Percentiles rank a stretch among this genome's conserved stretches.
Evolutionary conservation across 2,888 invertebrate genomes (phyloP).

Genomic region (Deroplatys truncata): DNA sequence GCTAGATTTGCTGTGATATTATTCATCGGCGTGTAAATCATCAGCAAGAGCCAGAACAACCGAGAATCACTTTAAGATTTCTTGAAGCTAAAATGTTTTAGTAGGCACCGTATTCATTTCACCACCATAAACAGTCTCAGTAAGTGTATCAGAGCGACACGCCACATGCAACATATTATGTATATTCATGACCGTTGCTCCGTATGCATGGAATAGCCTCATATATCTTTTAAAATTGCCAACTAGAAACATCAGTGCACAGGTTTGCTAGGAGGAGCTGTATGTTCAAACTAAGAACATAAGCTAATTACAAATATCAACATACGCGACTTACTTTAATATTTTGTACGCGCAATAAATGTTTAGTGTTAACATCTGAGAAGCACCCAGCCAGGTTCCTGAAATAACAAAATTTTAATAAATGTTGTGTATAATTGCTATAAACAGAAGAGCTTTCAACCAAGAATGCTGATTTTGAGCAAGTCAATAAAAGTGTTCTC

Average conservation of each 20-base stretch:
- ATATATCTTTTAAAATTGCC: not conserved
- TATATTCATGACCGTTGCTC: not conserved
- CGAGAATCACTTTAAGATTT: not conserved
- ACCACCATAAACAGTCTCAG: not conserved
- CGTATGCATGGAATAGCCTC: not conserved
- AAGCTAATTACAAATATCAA: not conserved
- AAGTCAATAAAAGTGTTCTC: no score
- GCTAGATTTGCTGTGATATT: no score
- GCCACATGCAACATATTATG: not conserved
- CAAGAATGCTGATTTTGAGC: no score
- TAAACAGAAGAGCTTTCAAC: no score
- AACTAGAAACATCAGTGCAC: not conserved
- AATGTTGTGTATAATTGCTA: no score
- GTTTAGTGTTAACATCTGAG: no score
- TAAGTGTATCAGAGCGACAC: not conserved
- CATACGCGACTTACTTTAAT: not conserved
- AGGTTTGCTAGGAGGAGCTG: not conserved
- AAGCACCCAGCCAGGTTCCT: no score
- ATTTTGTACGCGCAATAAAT: not conserved
- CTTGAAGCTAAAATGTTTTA: not conserved
- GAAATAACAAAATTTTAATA: no score
- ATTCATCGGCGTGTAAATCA: no score
- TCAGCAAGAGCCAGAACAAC: not conserved
- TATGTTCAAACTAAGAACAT: not conserved
- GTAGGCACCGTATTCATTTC: not conserved